Percentiles rank a stretch among this genome's conserved stretches.
phyloP scores from a whole-genome alignment of 2,797 vertebrate genomes.

The Gallinago stenura region DNA sequence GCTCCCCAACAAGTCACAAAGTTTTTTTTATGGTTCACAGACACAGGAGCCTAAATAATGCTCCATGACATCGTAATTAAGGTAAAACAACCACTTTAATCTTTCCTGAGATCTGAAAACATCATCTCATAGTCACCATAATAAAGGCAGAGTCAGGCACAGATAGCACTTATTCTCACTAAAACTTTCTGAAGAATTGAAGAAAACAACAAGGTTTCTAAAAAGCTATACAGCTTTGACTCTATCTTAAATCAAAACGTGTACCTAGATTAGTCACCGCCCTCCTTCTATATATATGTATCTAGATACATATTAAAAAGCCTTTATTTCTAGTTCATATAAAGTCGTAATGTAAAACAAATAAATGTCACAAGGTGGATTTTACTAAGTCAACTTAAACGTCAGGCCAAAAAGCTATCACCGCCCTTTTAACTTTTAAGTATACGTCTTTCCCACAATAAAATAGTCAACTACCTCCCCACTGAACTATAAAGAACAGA shows the following conservation, averaged over 20 bases:
- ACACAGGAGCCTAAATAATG: background rate
- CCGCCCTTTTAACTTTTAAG: slow-evolving; percentile 11
- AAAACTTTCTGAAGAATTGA: background rate
- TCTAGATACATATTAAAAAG: background rate
- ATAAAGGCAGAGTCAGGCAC: background rate
- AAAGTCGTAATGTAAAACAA: background rate
- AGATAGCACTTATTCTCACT: background rate
- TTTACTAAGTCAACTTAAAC: background rate
- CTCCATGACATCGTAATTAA: background rate
- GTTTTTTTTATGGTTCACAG: background rate
- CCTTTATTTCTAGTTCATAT: background rate
- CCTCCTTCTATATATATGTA: background rate
- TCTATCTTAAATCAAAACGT: background rate
- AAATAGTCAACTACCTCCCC: slow-evolving; percentile 26
- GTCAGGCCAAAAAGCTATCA: background rate
- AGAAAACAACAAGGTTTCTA: background rate
- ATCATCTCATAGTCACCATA: background rate
- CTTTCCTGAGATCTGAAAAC: background rate
- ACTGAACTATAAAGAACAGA: slow-evolving; percentile 23
- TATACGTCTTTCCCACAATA: background rate
- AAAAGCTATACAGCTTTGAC: background rate
- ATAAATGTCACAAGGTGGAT: background rate
- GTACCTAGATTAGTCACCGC: background rate
- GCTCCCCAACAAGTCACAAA: rapidly evolving
- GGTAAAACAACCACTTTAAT: background rate